Base-by-base conservation (phyloP, 2,113 vertebrate species). In the Xiphophorus hellerii region DNA sequence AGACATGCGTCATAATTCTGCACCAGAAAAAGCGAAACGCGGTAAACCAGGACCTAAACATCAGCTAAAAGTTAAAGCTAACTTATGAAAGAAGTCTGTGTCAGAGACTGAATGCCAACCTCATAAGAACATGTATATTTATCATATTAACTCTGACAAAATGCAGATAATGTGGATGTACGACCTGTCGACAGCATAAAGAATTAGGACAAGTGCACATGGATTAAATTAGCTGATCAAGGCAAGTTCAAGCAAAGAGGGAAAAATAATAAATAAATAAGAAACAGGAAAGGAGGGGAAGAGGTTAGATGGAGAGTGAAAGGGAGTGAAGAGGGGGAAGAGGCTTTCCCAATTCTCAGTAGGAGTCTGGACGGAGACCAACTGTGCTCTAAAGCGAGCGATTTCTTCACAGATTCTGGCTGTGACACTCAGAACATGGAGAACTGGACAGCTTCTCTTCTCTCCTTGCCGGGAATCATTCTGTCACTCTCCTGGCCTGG, bases 401-500 rank as follows among this genome's bases (percentile, higher is more conserved):
- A 62, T 83, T 84, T 78, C 62, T 76, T 69, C 78, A 78, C 73
- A 58, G 51, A 74, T 71, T 77, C 79, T 82, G 79, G 84, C 78
- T 31, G 67, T 61, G 60, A 58, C 1, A 61, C 68, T 78, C 31
- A 71, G 73, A 73, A 84, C 76, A 84, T 71, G 14, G 69, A 4
- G 84, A 87, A 77, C 87, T 79, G 80, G 80, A 83, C 80, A 8
- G 69, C 71, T 37, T 80, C 75, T 65, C 73, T 67, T 62, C 61
- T 61, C 72, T 65, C 70, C 61, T 58, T 77, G 70, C 83, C 0
- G 72, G 84, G 85, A 88, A 84, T 72, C 66, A 78, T 73, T 78
- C 64, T 73, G 82, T 84, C 84, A 84, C 82, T 73, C 60, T 75
- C 73, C 71, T 78, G 81, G 88, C 88, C 74, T n/a, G 64, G 62